A percentile compares a stretch with the other conserved stretches of the same genome.
Conservation (phyloP, 2,113 vertebrate species). For the Gobiocypris rarus region DNA sequence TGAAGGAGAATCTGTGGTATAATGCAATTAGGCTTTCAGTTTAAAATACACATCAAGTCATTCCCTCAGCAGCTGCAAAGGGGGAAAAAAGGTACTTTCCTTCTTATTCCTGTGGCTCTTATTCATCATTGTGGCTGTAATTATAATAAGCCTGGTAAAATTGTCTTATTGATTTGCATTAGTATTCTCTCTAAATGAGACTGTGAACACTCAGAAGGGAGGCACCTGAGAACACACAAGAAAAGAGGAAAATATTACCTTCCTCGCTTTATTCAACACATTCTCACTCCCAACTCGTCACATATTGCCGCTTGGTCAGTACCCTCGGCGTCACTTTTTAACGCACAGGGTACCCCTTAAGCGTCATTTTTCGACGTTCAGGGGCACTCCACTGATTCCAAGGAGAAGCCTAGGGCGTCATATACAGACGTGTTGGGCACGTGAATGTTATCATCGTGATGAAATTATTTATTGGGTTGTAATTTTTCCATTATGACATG, state of each 20-base stretch:
- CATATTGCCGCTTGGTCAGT: too few relatives aligned
- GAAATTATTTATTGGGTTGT: too few relatives aligned
- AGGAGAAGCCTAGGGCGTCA: too few relatives aligned
- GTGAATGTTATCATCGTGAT: too few relatives aligned
- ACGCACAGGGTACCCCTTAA: too few relatives aligned
- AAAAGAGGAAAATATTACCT: not conserved
- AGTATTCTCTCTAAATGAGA: not conserved
- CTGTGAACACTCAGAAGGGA: not conserved
- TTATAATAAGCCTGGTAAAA: not conserved
- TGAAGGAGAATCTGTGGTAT: not conserved
- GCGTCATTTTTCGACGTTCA: too few relatives aligned
- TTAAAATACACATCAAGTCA: not conserved
- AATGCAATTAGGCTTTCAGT: not conserved
- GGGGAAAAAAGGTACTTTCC: not conserved
- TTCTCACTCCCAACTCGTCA: too few relatives aligned
- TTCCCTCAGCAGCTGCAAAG: not conserved
- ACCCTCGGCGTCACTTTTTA: too few relatives aligned
- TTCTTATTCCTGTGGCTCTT: not conserved
- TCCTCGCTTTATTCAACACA: not conserved
- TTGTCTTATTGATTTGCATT: slow-evolving; percentile 9
- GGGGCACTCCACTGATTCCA: too few relatives aligned
- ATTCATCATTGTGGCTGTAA: too few relatives aligned
- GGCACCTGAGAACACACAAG: not conserved
- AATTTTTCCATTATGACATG: too few relatives aligned
- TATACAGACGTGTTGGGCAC: too few relatives aligned